These are phyloP conservation scores for Julus scandinavius DNA, from an alignment of 2,888 invertebrate genomes.

Conservation along the genomic window DNA sequence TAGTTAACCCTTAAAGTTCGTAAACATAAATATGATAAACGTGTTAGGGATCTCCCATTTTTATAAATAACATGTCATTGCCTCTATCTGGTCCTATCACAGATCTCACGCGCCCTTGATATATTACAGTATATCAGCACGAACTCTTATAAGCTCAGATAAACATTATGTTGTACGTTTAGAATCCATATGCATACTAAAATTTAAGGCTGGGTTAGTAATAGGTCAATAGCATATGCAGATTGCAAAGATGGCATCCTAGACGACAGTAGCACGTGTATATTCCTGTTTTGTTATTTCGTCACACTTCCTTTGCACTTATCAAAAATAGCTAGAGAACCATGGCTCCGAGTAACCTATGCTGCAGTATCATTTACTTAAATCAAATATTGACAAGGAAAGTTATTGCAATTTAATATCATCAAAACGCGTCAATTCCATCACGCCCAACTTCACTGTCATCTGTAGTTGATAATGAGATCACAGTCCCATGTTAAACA, in stretches of 20 bases:
- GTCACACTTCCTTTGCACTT: background rate
- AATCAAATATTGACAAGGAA: conserved; percentile 38
- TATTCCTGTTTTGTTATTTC: background rate
- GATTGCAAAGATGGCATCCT: background rate
- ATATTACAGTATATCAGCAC: too few species aligned
- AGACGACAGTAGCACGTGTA: background rate
- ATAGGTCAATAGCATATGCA: conserved; percentile 43
- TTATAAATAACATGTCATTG: too few species aligned
- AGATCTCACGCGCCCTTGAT: too few species aligned
- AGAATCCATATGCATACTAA: background rate
- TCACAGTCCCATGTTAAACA: background rate
- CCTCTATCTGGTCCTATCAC: too few species aligned
- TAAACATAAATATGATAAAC: too few species aligned
- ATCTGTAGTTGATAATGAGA: background rate
- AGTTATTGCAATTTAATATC: background rate
- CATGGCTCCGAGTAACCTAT: background rate
- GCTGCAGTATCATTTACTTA: background rate
- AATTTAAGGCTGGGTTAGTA: background rate
- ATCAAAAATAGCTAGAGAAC: background rate
- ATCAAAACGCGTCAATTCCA: background rate
- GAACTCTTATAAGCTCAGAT: background rate
- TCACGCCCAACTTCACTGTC: background rate
- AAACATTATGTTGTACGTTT: background rate
- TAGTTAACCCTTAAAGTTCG: too few species aligned
- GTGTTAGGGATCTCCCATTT: too few species aligned